These are phyloP conservation scores for Onychostoma macrolepis DNA, from an alignment of 2,113 vertebrate genomes.

Conservation along the genomic window DNA sequence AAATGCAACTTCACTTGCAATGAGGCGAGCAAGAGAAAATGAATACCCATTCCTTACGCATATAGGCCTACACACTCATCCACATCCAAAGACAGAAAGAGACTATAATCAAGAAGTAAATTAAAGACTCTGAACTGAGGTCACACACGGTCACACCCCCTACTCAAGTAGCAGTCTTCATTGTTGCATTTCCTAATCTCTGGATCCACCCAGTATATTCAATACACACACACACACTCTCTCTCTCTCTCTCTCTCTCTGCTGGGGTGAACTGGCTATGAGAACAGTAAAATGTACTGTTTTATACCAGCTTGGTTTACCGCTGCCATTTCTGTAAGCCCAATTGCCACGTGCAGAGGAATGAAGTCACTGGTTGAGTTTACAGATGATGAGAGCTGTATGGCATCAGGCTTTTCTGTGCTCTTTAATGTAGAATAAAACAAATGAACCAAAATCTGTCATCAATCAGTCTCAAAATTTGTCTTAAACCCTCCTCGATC, in stretches of 20 bases:
- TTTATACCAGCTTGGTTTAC: conserved; percentile 32
- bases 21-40: background rate
- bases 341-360: conserved; percentile 21
- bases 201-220: conserved; percentile 3
- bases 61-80: background rate
- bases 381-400: conserved; percentile 20
- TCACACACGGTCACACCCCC: conserved; percentile 13
- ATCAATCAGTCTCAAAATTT: conserved; percentile 16
- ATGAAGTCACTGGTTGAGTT: conserved; percentile 8
- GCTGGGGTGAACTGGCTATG: conserved; percentile 24
- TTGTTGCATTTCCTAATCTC: conserved; percentile 19
- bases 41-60: background rate
- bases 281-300: background rate
- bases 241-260: background rate
- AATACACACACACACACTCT: background rate
- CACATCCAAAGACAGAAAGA: conserved; percentile 15
- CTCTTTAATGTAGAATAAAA: conserved; percentile 23
- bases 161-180: conserved; percentile 7
- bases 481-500: background rate
- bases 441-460: conserved; percentile 2
- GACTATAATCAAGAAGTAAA: conserved; percentile 20
- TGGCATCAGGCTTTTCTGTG: conserved; percentile 20
- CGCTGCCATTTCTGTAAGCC: conserved; percentile 6
- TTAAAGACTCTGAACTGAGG: conserved; percentile 19
- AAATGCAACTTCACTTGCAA: background rate